phyloP scores from a whole-genome alignment of 2,797 vertebrate species.

The Manis pentadactyla region DNA sequence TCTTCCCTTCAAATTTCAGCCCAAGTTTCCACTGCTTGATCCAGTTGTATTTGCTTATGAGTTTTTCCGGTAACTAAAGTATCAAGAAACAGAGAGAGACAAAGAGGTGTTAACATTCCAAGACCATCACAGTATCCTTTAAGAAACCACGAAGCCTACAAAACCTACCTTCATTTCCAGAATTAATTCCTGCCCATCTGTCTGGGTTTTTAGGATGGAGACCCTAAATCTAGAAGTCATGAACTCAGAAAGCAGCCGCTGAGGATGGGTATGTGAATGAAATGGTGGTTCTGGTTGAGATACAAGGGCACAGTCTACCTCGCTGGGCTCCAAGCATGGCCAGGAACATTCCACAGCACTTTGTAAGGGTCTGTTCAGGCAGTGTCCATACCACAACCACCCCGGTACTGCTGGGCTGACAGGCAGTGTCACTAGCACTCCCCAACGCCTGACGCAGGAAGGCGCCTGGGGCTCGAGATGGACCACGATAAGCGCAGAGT shows the following conservation, averaged over 20 bases:
- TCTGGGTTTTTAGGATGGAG: background rate
- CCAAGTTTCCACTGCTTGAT: conserved; percentile 94
- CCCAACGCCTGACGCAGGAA: background rate
- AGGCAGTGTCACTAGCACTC: background rate
- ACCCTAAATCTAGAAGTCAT: background rate
- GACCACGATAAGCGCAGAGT: background rate
- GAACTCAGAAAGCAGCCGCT: background rate
- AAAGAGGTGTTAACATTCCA: conserved; percentile 19
- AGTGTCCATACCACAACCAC: fast-evolving
- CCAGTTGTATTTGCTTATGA: conserved; percentile 91
- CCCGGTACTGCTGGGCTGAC: background rate
- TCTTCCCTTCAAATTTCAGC: conserved; percentile 85
- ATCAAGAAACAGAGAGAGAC: conserved; percentile 75
- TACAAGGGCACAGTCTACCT: background rate
- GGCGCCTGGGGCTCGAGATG: fast-evolving
- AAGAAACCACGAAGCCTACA: background rate
- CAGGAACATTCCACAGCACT: background rate
- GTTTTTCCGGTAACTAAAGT: conserved; percentile 91
- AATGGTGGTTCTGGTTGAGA: background rate
- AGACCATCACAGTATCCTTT: background rate
- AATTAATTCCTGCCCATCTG: background rate
- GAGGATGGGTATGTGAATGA: background rate
- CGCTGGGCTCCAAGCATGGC: background rate
- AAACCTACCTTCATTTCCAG: background rate
- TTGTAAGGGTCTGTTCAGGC: background rate